Conservation (phyloP, 1,140 invertebrate species). For the Brachionus koreanus region DNA sequence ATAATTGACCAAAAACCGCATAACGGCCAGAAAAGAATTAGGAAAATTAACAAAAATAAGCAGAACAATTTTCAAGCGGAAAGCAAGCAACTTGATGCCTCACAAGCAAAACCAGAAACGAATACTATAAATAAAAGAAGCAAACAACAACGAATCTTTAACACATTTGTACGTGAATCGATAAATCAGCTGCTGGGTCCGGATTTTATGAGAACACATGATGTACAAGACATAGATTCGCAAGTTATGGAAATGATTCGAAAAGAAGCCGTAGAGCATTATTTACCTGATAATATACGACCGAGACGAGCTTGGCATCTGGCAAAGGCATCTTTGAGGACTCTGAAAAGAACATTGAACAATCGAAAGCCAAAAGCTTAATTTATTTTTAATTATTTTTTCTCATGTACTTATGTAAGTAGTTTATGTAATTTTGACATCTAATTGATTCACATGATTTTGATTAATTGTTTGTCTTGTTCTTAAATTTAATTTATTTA, state of each 20-base stretch:
- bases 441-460: neutral
- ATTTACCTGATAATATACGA: conserved; percentile 39
- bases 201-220: conserved; percentile 43
- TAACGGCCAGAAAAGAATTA: neutral
- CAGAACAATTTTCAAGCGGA: neutral
- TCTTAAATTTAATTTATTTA: conserved; percentile 7
- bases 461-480: neutral
- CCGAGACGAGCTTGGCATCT: conserved; percentile 41
- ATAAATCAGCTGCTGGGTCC: conserved; percentile 29
- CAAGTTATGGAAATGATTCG: conserved; percentile 42
- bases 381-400: neutral
- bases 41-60: neutral
- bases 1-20: neutral
- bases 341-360: conserved; percentile 39
- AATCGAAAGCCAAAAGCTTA: conserved; percentile 32
- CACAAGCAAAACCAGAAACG: neutral
- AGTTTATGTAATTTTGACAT: conserved; percentile 20
- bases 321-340: conserved; percentile 29
- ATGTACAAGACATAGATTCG: conserved; percentile 39
- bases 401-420: conserved; percentile 36
- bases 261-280: conserved; percentile 30
- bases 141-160: conserved; percentile 38
- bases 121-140: neutral
- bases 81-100: neutral
- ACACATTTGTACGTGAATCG: conserved; percentile 38